Percentiles rank a stretch among this genome's conserved stretches.
Evolutionary conservation across 2,888 invertebrate species (phyloP).

Genomic region (Cantharis lateralis): DNA sequence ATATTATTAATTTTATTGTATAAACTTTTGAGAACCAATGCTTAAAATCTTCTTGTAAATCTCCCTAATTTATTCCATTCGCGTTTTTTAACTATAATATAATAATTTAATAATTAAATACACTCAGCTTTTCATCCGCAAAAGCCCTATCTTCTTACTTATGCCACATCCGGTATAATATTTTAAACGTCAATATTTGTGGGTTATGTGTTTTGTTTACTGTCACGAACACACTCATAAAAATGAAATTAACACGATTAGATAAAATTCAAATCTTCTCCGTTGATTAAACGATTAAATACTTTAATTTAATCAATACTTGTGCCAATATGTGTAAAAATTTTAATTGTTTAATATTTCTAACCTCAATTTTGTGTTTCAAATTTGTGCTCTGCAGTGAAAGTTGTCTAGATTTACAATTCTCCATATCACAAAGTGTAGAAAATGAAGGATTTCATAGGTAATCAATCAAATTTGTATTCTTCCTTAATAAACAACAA

Average conservation of each 20-base stretch:
- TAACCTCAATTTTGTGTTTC: slow-evolving; percentile 2
- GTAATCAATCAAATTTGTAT: slow-evolving; percentile 37
- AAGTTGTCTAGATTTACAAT: slow-evolving; percentile 46
- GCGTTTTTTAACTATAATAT: no score
- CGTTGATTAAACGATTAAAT: not conserved
- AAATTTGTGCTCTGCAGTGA: slow-evolving; percentile 3
- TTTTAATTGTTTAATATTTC: not conserved
- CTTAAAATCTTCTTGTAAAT: no score
- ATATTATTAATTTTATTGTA: no score
- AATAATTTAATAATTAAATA: no score
- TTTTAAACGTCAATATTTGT: not conserved
- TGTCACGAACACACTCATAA: no score
- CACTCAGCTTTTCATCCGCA: no score
- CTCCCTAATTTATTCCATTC: no score
- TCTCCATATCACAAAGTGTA: slow-evolving; percentile 53
- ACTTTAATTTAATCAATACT: not conserved
- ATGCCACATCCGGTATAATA: not conserved
- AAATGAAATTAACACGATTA: not conserved
- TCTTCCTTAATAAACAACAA: not conserved
- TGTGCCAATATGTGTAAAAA: not conserved
- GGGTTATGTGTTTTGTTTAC: not conserved
- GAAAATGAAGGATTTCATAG: slow-evolving; percentile 59
- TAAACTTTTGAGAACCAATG: no score
- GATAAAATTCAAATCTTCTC: not conserved
- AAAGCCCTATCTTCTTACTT: not conserved